Evolutionary conservation across 1,140 invertebrate genomes (phyloP).

Genomic region (Metopolophium dirhodum): DNA sequence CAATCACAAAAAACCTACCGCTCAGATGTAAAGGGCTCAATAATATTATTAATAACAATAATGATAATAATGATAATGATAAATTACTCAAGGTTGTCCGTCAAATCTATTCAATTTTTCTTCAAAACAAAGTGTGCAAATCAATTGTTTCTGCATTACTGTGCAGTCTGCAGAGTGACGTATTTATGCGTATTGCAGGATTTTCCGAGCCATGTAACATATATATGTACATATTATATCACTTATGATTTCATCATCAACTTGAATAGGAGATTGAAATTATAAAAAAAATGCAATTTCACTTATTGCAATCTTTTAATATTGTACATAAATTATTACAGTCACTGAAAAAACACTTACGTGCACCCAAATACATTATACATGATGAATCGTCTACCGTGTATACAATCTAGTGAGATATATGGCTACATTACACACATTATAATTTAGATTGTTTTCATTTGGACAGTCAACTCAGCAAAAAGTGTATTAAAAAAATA

Average conservation of each 20-base stretch:
- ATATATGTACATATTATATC: not conserved
- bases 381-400: not conserved
- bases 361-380: not conserved
- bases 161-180: not conserved
- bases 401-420: not conserved
- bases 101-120: slow-evolving; percentile 20
- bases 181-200: not conserved
- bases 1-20: slow-evolving; percentile 10
- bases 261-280: not conserved
- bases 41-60: not conserved
- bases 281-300: not conserved
- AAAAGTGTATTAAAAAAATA: too few species aligned
- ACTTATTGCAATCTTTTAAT: not conserved
- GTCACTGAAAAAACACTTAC: not conserved
- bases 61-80: not conserved
- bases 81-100: not conserved
- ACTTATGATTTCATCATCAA: not conserved
- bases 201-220: not conserved
- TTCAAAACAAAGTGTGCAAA: not conserved
- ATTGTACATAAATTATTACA: not conserved
- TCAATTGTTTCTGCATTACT: slow-evolving; percentile 7
- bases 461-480: too few species aligned
- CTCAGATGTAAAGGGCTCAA: not conserved
- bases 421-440: not conserved
- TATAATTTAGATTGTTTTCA: not conserved